Evolutionary conservation across 2,888 invertebrate species (phyloP), one percentile per base, ranked within the genome.

Genomic region (Drosophila incognita): DNA sequence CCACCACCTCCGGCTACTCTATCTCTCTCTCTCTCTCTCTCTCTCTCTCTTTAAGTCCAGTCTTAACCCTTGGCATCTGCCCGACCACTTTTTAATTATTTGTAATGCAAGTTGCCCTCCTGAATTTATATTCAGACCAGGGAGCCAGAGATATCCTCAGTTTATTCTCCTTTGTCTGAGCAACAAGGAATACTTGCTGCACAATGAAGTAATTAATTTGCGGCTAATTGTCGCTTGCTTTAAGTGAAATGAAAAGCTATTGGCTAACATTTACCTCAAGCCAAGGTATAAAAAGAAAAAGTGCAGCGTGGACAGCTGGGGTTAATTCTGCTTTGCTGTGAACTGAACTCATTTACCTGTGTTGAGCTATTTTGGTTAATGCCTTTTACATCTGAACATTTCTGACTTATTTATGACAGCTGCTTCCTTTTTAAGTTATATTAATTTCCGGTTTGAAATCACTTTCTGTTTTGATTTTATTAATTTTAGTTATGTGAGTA

Each of bases 151-250:
- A 15, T 27, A 13, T 8, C 4, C 27, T 29, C 38, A 68, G 61
- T 76, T 64, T 65, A n/a, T 46, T 62, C n/a, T 1, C 10, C 11
- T 59, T 56, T 52, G 60, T 69, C 35, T 31, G 21, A 27, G 24
- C n/a, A 27, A 18, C 27, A 13, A 29, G 27, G 36, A 58, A 56
- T 24, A 24, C 24, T 53, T 35, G 15, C 36, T 46, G 38, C 49
- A 53, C 67, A 74, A 65, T 78, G 52, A 63, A 75, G 73, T 68
- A 80, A 82, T 82, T 78, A 69, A 77, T 72, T 79, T 69, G 69
- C 64, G 61, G 62, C 42, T 70, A 56, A 77, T 74, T 80, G 73
- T 67, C 56, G 54, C 36, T 48, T n/a, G 54, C 62, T 70, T 74
- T 62, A 65, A 75, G 65, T 74, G 66, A 53, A 69, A 74, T 69